Conservation (phyloP, 2,888 invertebrate species). For the Pristionchus fissidentatus region DNA sequence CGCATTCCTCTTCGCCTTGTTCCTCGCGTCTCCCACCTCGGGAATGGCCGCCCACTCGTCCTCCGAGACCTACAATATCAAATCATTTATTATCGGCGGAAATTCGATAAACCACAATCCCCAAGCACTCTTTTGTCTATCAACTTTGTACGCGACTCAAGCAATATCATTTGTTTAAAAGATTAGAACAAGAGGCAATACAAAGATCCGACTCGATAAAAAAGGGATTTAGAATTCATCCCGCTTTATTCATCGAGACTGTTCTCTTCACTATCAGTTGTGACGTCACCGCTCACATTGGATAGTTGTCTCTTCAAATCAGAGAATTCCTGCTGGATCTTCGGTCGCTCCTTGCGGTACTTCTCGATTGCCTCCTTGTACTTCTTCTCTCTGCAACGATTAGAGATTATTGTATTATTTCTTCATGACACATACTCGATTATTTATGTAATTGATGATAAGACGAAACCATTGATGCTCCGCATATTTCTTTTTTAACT, state of each 20-base stretch:
- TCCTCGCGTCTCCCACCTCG: slow-evolving; percentile 98
- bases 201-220: neutral
- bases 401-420: neutral
- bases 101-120: neutral
- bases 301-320: slow-evolving; percentile 86
- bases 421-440: too few relatives aligned
- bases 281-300: slow-evolving; percentile 78
- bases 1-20: slow-evolving; percentile 94
- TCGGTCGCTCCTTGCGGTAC: slow-evolving; percentile 96
- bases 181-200: neutral
- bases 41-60: slow-evolving; percentile 98
- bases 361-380: slow-evolving; percentile 87
- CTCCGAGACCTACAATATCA: slow-evolving; percentile 79
- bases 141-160: neutral
- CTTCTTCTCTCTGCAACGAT: slow-evolving; percentile 79
- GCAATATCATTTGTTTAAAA: neutral
- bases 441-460: too few relatives aligned
- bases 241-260: too few relatives aligned
- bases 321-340: slow-evolving; percentile 99
- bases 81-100: too few relatives aligned
- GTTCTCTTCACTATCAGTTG: neutral
- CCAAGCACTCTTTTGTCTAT: neutral
- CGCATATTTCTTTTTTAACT: too few relatives aligned
- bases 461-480: too few relatives aligned
- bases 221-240: too few relatives aligned